These are phyloP conservation scores for Chironomus tentans DNA, from an alignment of 2,888 invertebrate species.

Conservation along the genomic window DNA sequence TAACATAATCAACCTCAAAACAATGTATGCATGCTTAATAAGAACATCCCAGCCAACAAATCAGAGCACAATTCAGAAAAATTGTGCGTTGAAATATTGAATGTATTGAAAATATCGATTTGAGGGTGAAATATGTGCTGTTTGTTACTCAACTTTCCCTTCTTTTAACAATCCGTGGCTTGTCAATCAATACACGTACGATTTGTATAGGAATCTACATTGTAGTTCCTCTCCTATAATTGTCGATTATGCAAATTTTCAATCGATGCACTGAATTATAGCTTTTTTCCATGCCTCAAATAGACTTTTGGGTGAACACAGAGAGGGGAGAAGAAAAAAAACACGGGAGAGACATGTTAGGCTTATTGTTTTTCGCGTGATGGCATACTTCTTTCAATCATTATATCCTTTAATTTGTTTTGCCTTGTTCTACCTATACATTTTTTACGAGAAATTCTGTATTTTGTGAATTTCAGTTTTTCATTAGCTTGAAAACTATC, in stretches of 20 bases:
- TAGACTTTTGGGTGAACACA: not conserved
- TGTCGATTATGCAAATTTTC: conserved; percentile 19
- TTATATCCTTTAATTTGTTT: not conserved
- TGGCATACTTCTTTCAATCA: conserved; percentile 23
- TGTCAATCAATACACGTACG: not conserved
- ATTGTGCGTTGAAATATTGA: not conserved
- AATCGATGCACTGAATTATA: not conserved
- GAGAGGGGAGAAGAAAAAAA: not conserved
- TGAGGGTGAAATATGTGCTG: not conserved
- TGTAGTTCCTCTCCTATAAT: conserved; percentile 1
- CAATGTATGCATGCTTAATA: too few species aligned
- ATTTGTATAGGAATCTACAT: not conserved
- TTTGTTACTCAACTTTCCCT: not conserved
- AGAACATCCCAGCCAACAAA: too few species aligned
- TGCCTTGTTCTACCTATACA: not conserved
- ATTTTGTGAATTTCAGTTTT: not conserved
- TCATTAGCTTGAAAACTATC: not conserved
- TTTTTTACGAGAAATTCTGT: too few species aligned
- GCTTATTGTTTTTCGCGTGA: conserved; percentile 10
- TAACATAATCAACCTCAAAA: too few species aligned
- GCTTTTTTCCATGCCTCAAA: not conserved
- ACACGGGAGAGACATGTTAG: not conserved
- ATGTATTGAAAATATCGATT: not conserved
- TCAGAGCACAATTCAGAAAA: not conserved
- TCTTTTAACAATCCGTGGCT: not conserved